Base-by-base conservation (phyloP, 2,797 vertebrate species). In the Trachurus trachurus region DNA sequence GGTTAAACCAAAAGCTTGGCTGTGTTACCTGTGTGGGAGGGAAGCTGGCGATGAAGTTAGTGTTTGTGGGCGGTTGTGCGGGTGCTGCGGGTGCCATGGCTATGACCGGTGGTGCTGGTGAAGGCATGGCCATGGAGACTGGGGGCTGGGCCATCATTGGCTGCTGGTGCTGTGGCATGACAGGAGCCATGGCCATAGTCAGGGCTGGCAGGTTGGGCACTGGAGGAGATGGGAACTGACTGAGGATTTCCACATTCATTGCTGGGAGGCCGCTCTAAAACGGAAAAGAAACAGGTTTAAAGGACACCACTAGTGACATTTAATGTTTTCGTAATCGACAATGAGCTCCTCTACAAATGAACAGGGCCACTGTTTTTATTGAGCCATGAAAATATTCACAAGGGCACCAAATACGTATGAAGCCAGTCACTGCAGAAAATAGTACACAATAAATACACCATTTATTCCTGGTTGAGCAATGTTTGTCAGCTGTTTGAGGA, bases 191-290 rank as follows among this genome's bases (percentile, higher is more conserved):
- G 6, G 96, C 89, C 94, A 98, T 91, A 4, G 96, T 89, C 87
- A 98, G 93, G 6, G 96, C 96, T 0, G 95, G 97, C 81, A 99
- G 88, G 56, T 96, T 98, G 87, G 98, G 98, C 66, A 99, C 86
- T 0, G 98, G 98, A 9, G 98, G 97, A 8, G 97, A 95, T 5
- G 98, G 96, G 80, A 98, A 99, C 93, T 99, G 98, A 93, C 91
- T 96, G 76, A 99, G 91, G 83, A 97, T 95, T 19, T 99, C 98
- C 9, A 97, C 94, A 87, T 96, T 98, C 94, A 99, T 94, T 8
- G 96, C 95, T 37, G 97, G 97, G 68, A 98, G 95, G 70, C 98
- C 98, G 37, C 96, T 97, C 98, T 99, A 94, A 61, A 90, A 68
- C 34, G 66, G 79, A 37, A 9, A 75, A 53, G 10, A 63, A 22